Conservation (phyloP, 64 coral and sea anemone genomes). For the Anthopleura sola region DNA sequence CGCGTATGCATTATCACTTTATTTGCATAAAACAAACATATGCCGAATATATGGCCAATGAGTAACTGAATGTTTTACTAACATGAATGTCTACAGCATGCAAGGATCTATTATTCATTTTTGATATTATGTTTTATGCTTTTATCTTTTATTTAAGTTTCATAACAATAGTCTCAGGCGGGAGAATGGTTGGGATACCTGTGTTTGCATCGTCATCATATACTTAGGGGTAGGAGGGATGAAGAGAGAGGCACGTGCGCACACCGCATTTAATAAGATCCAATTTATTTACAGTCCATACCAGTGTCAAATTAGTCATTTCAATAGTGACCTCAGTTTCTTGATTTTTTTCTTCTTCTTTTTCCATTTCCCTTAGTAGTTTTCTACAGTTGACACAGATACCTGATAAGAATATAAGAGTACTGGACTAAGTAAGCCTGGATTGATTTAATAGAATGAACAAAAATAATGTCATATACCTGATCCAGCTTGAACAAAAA, state of each 20-base stretch:
- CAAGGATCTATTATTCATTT: no score
- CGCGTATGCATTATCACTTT: no score
- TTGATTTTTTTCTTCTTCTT: background rate
- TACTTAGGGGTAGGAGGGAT: background rate
- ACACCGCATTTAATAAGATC: background rate
- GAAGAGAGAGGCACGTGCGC: no score
- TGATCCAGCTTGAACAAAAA: conserved; percentile 42
- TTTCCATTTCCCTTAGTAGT: background rate
- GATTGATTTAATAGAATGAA: background rate
- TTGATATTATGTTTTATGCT: no score
- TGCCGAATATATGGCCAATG: no score
- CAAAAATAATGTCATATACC: conserved; percentile 2
- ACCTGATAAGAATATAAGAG: conserved; percentile 3
- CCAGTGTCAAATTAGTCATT: background rate
- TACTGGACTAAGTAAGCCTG: background rate
- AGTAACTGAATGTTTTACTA: no score
- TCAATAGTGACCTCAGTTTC: background rate
- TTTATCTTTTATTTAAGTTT: no score
- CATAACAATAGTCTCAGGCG: no score
- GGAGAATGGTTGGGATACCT: background rate
- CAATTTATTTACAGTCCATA: background rate
- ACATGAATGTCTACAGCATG: no score
- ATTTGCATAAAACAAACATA: no score
- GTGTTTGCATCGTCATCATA: background rate
- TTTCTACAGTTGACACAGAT: conserved; percentile 15